Conservation (phyloP, 2,888 invertebrate genomes). For the Anoplius nigerrimus region DNA sequence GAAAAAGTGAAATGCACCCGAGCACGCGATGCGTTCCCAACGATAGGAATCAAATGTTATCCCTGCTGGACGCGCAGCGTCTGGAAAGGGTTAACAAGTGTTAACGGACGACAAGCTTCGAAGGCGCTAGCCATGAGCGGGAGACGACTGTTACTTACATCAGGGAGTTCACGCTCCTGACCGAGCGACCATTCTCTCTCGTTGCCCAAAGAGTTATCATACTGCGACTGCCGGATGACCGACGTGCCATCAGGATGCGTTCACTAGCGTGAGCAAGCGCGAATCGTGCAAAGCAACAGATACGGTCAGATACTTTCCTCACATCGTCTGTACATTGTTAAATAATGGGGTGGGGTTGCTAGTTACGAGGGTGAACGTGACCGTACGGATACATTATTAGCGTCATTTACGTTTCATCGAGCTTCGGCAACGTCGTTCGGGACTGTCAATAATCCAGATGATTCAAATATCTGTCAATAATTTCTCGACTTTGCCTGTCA, state of each 20-base stretch:
- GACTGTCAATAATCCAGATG: background rate
- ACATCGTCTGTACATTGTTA: too few relatives aligned
- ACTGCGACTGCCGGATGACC: background rate
- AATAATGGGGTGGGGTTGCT: too few relatives aligned
- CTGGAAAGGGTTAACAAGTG: background rate
- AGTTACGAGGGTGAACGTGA: too few relatives aligned
- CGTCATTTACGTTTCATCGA: background rate
- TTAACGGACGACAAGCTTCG: background rate
- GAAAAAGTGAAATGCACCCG: background rate
- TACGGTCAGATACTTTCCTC: too few relatives aligned
- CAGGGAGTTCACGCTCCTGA: too few relatives aligned
- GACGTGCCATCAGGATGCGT: background rate
- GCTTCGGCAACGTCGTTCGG: background rate
- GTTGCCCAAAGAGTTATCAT: background rate
- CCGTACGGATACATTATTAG: too few relatives aligned
- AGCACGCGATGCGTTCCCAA: background rate
- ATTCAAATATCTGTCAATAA: background rate
- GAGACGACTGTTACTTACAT: too few relatives aligned
- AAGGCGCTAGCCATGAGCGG: too few relatives aligned
- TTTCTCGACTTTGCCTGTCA: too few relatives aligned
- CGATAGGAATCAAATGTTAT: background rate
- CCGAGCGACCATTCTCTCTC: too few relatives aligned
- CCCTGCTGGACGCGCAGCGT: background rate
- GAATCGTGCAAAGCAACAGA: slow-evolving; percentile 3
- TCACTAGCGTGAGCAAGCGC: background rate